A percentile compares a stretch with the other conserved stretches of the same genome.
Evolutionary conservation across 2,888 invertebrate genomes (phyloP).

Genomic region (Drosophila siamana): DNA sequence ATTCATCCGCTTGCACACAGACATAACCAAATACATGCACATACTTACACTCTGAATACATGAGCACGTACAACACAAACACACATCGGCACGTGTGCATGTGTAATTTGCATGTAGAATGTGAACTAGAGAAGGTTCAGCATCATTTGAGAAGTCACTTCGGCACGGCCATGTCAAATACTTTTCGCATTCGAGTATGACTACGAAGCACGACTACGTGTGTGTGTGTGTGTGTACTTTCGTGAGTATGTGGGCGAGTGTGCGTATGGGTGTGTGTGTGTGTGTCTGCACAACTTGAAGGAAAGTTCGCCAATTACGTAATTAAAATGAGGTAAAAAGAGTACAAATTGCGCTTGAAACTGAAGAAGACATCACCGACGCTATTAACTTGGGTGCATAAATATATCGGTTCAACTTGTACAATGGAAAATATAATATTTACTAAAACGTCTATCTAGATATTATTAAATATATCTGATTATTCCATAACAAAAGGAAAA

Average conservation of each 20-base stretch:
- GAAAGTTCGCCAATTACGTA: constrained; percentile 3
- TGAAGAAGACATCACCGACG: not conserved
- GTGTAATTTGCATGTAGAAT: not conserved
- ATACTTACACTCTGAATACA: not conserved
- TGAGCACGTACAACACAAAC: not conserved
- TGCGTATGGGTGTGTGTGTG: not conserved
- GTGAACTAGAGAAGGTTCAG: constrained; percentile 5
- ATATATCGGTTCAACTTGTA: not conserved
- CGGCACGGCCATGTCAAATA: constrained; percentile 4
- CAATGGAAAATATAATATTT: not conserved
- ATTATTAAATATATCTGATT: too few relatives aligned
- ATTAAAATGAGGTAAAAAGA: constrained; percentile 1
- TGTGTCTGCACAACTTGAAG: not conserved
- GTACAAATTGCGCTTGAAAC: not conserved
- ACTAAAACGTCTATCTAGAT: too few relatives aligned
- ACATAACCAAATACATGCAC: not conserved
- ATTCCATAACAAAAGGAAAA: too few relatives aligned
- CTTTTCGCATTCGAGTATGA: constrained; percentile 1
- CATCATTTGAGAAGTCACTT: constrained; percentile 4
- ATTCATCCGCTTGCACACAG: not conserved
- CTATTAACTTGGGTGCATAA: not conserved
- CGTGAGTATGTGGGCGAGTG: not conserved
- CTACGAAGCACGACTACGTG: not conserved
- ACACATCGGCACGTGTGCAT: constrained; percentile 2
- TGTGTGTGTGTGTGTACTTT: not conserved